These are phyloP conservation scores for Carcina quercana DNA, from an alignment of 2,888 invertebrate genomes.

Conservation along the genomic window DNA sequence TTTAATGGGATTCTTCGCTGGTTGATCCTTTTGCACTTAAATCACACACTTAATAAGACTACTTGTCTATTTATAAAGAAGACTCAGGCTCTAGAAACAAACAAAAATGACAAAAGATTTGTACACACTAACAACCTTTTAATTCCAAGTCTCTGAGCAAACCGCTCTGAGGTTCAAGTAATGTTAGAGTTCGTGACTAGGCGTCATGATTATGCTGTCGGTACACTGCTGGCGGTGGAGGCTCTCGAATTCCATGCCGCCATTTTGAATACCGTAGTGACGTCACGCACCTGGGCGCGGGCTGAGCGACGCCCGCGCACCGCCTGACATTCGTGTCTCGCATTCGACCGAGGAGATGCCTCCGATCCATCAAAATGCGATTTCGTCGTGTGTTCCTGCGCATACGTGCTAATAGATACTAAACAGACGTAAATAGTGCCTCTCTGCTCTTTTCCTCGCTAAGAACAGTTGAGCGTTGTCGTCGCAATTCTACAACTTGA, in stretches of 20 bases:
- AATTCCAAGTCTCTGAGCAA: too few relatives aligned
- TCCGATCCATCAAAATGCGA: constrained; percentile 57
- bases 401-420: constrained; percentile 46
- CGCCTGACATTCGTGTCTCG: constrained; percentile 56
- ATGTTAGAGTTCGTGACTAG: neutral
- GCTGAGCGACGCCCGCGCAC: constrained; percentile 50
- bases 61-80: too few relatives aligned
- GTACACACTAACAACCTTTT: too few relatives aligned
- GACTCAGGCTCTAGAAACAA: too few relatives aligned
- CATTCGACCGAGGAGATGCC: constrained; percentile 62
- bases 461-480: constrained; percentile 62
- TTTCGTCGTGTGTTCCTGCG: constrained; percentile 53
- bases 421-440: constrained; percentile 40
- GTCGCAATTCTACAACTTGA: constrained; percentile 25
- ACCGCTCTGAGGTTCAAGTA: too few relatives aligned
- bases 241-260: constrained; percentile 69
- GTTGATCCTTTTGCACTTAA: too few relatives aligned
- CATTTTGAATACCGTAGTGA: constrained; percentile 71
- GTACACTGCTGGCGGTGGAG: constrained; percentile 28
- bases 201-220: constrained; percentile 9
- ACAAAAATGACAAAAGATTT: too few relatives aligned
- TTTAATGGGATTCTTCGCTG: too few relatives aligned
- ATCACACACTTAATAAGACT: too few relatives aligned
- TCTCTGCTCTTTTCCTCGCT: constrained; percentile 59
- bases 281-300: constrained; percentile 67